Percentiles rank a stretch among this genome's conserved stretches.
Conservation (phyloP, 2,888 invertebrate genomes). For the Melinaea menophilus region DNA sequence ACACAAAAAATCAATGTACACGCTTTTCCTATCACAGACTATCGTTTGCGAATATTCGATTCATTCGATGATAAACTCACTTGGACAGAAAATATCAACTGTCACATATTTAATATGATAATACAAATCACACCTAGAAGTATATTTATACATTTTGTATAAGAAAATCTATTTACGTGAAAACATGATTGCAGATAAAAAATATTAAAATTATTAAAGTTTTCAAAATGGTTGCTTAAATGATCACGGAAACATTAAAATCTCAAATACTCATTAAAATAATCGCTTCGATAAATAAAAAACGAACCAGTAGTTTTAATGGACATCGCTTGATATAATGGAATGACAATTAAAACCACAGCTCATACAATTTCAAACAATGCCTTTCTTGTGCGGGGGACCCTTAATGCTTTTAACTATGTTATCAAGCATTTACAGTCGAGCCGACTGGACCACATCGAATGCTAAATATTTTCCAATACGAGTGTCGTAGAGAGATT, state of each 20-base stretch:
- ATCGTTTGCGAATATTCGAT: constrained; percentile 33
- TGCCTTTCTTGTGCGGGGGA: constrained; percentile 38
- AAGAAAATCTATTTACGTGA: not conserved
- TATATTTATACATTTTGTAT: constrained; percentile 10
- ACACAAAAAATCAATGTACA: constrained; percentile 33
- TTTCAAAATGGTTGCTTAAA: too few relatives aligned
- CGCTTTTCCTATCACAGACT: constrained; percentile 38
- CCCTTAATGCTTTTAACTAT: constrained; percentile 46
- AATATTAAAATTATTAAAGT: not conserved
- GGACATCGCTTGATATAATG: not conserved
- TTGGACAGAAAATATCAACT: constrained; percentile 33
- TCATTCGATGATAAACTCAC: constrained; percentile 36
- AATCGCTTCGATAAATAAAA: too few relatives aligned
- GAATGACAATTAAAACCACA: constrained; percentile 3
- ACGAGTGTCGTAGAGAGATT: constrained; percentile 63
- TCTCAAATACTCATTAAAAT: not conserved
- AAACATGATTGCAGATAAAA: not conserved
- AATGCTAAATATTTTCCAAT: constrained; percentile 60
- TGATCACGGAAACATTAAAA: not conserved
- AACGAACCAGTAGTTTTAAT: not conserved
- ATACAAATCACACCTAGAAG: constrained; percentile 34
- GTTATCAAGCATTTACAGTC: constrained; percentile 64
- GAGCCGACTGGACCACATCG: constrained; percentile 52
- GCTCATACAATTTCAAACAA: constrained; percentile 20
- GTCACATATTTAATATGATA: constrained; percentile 42